phyloP scores from a whole-genome alignment of 2,888 invertebrate genomes.

The Scaptomyza caliginosa region DNA sequence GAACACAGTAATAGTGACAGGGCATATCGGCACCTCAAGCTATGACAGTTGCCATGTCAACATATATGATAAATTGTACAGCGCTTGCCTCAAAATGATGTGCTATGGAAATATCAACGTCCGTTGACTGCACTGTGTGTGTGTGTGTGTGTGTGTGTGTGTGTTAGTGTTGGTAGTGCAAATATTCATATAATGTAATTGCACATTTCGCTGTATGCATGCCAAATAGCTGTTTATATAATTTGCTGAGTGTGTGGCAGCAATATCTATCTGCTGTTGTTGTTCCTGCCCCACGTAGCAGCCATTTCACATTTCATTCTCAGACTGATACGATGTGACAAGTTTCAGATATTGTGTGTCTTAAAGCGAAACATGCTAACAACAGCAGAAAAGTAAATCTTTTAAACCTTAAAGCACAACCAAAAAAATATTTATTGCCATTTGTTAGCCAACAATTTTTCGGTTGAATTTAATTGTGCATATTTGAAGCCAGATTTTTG shows the following conservation, averaged over 20 bases:
- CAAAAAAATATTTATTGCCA: too few species aligned
- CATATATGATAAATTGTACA: conserved; percentile 70
- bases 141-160: background rate
- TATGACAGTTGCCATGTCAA: conserved; percentile 57
- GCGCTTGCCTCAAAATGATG: conserved; percentile 56
- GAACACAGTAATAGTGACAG: conserved; percentile 7
- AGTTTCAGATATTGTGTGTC: conserved; percentile 15
- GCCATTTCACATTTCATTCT: conserved; percentile 22
- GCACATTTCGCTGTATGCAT: conserved; percentile 63
- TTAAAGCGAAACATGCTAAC: background rate
- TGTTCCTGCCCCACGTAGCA: conserved; percentile 20
- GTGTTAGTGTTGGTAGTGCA: conserved; percentile 5
- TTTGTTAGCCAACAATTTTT: too few species aligned
- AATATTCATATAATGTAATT: conserved; percentile 63
- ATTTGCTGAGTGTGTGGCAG: conserved; percentile 52
- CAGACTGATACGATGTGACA: conserved; percentile 47
- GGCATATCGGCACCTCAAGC: conserved; percentile 26
- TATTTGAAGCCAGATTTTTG: conserved; percentile 32
- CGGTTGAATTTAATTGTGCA: conserved; percentile 42
- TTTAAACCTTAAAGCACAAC: too few species aligned
- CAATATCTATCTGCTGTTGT: conserved; percentile 2
- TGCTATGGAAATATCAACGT: conserved; percentile 64
- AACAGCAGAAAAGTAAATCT: background rate
- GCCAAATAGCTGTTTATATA: conserved; percentile 73
- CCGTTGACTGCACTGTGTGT: conserved; percentile 22